A percentile compares a stretch with the other conserved stretches of the same genome.
These are phyloP conservation scores for Eptatretus atami DNA, from an alignment of 2,797 vertebrate genomes.

Conservation along the genomic window DNA sequence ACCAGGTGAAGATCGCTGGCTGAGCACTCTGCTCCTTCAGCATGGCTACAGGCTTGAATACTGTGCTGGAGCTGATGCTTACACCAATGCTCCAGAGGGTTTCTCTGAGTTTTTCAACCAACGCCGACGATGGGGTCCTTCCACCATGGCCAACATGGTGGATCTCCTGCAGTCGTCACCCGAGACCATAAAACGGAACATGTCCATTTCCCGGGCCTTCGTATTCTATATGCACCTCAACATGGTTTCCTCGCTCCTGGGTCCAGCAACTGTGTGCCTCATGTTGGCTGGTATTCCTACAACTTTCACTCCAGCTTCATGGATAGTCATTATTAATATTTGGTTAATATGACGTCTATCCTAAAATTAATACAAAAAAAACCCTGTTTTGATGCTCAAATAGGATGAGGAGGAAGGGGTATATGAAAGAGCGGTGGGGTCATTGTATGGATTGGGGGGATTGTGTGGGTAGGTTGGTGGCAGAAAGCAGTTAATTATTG, in stretches of 20 bases:
- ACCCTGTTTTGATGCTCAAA: too few species aligned
- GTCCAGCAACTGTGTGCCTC: conserved; percentile 30
- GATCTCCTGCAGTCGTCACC: conserved; percentile 22
- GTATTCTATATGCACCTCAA: conserved; percentile 24
- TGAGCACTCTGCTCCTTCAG: conserved; percentile 30
- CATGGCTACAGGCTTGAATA: conserved; percentile 41
- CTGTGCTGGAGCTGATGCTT: conserved; percentile 34
- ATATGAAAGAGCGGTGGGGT: not conserved
- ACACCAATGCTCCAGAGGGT: conserved; percentile 35
- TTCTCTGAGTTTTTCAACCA: conserved; percentile 43
- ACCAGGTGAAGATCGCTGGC: conserved; percentile 34
- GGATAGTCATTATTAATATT: not conserved
- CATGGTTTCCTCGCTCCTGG: conserved; percentile 31
- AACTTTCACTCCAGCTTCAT: not conserved
- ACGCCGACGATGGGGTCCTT: conserved; percentile 32
- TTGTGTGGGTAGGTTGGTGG: not conserved
- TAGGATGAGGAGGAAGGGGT: not conserved
- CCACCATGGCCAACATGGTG: conserved; percentile 31
- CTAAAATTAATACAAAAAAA: too few species aligned
- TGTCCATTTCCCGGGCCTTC: conserved; percentile 25
- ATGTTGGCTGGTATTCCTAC: conserved; percentile 25
- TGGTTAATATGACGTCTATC: too few species aligned
- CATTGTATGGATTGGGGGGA: not conserved
- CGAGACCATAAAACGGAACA: conserved; percentile 24
- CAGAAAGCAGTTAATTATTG: too few species aligned